phyloP scores from a whole-genome alignment of 2,113 vertebrate species.

The Ciconia stormi region DNA sequence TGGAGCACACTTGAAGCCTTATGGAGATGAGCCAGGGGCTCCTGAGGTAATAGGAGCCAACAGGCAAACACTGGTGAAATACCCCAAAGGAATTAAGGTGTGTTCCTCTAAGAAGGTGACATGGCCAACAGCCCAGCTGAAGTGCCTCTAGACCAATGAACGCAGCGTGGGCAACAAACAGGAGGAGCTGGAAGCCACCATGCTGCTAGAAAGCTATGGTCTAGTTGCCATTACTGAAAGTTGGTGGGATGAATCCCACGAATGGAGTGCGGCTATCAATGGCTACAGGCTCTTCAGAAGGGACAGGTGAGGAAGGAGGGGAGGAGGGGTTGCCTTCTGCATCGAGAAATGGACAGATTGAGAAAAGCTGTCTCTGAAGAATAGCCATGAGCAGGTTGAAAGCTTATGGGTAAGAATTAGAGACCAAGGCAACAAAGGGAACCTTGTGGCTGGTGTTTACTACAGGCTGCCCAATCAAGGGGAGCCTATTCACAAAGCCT shows the following conservation, averaged over 20 bases:
- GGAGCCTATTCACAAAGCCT: not conserved
- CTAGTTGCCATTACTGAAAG: not conserved
- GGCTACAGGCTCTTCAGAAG: not conserved
- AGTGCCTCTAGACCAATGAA: not conserved
- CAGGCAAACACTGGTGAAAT: not conserved
- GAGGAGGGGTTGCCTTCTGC: not conserved
- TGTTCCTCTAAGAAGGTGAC: not conserved
- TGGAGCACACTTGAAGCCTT: not conserved
- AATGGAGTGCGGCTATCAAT: not conserved
- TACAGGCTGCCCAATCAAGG: not conserved
- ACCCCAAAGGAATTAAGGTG: not conserved
- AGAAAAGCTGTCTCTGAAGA: not conserved
- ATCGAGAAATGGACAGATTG: not conserved
- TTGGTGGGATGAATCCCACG: not conserved
- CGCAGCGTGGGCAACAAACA: not conserved
- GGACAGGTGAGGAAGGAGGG: not conserved
- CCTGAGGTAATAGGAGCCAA: not conserved
- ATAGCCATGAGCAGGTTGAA: not conserved
- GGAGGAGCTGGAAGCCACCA: not conserved
- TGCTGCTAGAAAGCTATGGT: not conserved
- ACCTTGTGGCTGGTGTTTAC: not conserved
- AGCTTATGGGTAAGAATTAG: not conserved
- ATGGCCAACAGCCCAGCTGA: not conserved
- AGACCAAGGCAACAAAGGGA: not conserved
- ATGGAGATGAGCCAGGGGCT: not conserved